Evolutionary conservation across 2,797 vertebrate genomes (phyloP).

Genomic region (Argyrosomus regius): DNA sequence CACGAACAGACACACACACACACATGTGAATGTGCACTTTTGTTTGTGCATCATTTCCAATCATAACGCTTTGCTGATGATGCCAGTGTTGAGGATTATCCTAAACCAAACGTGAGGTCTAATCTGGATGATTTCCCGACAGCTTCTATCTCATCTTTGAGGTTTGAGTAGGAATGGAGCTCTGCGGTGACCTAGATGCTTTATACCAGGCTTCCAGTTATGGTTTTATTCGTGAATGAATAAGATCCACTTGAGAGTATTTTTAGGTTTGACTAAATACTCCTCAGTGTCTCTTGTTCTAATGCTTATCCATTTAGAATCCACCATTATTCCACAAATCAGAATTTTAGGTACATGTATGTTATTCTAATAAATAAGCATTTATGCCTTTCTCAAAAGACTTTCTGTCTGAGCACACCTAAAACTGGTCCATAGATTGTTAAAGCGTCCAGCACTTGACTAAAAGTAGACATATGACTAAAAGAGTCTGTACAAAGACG

Average conservation of each 20-base stretch:
- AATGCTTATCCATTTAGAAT: not conserved
- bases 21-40: slow-evolving; percentile 36
- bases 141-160: slow-evolving; percentile 38
- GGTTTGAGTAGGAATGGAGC: slow-evolving; percentile 35
- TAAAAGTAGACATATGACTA: slow-evolving; percentile 1
- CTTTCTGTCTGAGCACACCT: not conserved
- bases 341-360: not conserved
- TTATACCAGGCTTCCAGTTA: slow-evolving; percentile 43
- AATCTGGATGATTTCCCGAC: slow-evolving; percentile 68
- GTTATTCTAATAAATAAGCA: not conserved
- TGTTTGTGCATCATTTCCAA: slow-evolving; percentile 56
- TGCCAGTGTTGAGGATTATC: slow-evolving; percentile 69
- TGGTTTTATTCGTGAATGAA: slow-evolving; percentile 46
- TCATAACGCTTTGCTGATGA: slow-evolving; percentile 51
- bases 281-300: not conserved
- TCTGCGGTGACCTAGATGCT: slow-evolving; percentile 55
- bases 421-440: not conserved
- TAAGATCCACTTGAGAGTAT: slow-evolving; percentile 10
- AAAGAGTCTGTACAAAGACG: not conserved
- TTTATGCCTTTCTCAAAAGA: not conserved
- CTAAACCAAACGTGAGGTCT: slow-evolving; percentile 67
- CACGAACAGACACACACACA: slow-evolving; percentile 21
- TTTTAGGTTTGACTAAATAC: slow-evolving; percentile 17
- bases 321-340: not conserved
- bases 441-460: not conserved